Evolutionary conservation across 2,113 vertebrate genomes (phyloP).

Genomic region (Colinus virginianus): DNA sequence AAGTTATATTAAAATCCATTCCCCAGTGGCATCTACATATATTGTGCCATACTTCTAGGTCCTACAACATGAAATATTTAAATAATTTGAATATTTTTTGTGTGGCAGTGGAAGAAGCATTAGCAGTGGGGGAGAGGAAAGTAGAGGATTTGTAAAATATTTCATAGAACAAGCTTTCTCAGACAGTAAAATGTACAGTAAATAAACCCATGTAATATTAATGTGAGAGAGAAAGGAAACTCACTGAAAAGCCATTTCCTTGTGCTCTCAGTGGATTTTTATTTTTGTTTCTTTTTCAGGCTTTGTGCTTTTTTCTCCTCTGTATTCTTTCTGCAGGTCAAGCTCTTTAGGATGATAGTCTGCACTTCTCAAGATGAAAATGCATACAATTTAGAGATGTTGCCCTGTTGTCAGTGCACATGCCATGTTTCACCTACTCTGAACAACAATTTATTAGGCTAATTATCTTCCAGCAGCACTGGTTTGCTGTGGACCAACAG

Average conservation of each 20-base stretch:
- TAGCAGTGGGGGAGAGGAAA: background rate
- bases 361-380: background rate
- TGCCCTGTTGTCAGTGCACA: background rate
- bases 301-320: background rate
- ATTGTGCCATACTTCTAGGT: background rate
- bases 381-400: background rate
- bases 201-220: conserved; percentile 36
- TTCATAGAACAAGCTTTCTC: background rate
- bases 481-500: background rate
- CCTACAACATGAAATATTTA: conserved; percentile 62
- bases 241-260: background rate
- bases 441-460: background rate
- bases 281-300: background rate
- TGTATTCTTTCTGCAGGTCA: background rate
- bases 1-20: conserved; percentile 59
- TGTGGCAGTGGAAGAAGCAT: background rate
- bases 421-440: background rate
- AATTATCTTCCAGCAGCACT: background rate
- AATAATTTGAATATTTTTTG: conserved; percentile 48
- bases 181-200: background rate
- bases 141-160: conserved; percentile 31
- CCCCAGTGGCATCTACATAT: conserved; percentile 20
- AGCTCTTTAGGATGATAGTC: background rate
- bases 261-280: background rate
- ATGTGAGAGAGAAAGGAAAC: background rate